A percentile compares a stretch with the other conserved stretches of the same genome.
phyloP scores from a whole-genome alignment of 2,797 vertebrate species.

The Propithecus perrieri region DNA sequence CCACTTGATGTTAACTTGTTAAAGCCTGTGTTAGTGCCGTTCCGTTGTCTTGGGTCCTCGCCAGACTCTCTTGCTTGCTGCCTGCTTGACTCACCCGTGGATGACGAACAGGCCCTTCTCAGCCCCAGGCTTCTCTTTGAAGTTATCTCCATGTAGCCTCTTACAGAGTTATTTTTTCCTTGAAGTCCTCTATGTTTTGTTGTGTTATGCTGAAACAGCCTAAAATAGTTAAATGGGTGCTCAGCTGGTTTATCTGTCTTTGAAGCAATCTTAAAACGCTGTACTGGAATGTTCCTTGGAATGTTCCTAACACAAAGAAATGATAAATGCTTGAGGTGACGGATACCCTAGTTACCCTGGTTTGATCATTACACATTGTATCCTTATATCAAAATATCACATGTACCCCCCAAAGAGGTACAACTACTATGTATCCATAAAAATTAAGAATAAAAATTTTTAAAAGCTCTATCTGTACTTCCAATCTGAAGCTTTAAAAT shows the following conservation, averaged over 20 bases:
- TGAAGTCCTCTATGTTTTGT: background rate
- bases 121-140: background rate
- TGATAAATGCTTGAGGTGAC: background rate
- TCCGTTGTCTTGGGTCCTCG: background rate
- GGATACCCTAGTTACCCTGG: background rate
- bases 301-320: background rate
- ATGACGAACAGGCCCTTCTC: background rate
- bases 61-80: background rate
- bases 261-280: background rate
- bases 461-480: background rate
- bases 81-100: background rate
- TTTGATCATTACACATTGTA: background rate
- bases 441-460: background rate
- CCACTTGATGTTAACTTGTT: background rate
- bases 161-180: background rate
- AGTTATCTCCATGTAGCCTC: background rate
- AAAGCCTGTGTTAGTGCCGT: background rate
- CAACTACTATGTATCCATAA: background rate
- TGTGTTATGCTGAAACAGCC: background rate
- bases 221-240: background rate
- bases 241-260: background rate
- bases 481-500: background rate
- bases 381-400: background rate
- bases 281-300: background rate
- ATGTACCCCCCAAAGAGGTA: background rate